phyloP scores from a whole-genome alignment of 2,888 invertebrate genomes.

The Selenia dentaria region DNA sequence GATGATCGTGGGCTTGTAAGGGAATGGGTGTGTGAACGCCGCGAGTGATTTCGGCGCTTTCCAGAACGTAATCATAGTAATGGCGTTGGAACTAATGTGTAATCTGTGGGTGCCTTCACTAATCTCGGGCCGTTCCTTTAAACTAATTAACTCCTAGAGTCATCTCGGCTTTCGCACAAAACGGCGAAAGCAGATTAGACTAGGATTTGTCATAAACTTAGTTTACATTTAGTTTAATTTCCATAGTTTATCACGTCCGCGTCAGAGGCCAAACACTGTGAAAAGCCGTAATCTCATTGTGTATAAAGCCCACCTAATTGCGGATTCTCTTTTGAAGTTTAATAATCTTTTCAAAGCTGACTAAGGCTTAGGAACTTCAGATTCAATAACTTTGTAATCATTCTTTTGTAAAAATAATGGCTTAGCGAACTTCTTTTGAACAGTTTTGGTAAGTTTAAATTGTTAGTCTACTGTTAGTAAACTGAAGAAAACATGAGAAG shows the following conservation, averaged over 20 bases:
- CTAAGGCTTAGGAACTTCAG: constrained; percentile 17
- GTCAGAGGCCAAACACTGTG: constrained; percentile 1
- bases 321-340: constrained; percentile 26
- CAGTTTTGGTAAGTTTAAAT: too few relatives aligned
- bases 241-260: constrained; percentile 12
- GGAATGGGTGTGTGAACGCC: too few relatives aligned
- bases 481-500: too few relatives aligned
- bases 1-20: too few relatives aligned
- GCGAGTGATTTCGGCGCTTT: too few relatives aligned
- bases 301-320: constrained; percentile 29
- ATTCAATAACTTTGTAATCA: constrained; percentile 15
- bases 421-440: neutral
- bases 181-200: constrained; percentile 34
- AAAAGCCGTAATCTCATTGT: constrained; percentile 29
- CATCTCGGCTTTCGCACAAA: constrained; percentile 25
- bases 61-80: too few relatives aligned
- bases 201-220: constrained; percentile 36
- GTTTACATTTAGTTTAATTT: constrained; percentile 27
- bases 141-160: constrained; percentile 43
- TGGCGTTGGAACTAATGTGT: too few relatives aligned
- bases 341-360: constrained; percentile 27
- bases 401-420: neutral
- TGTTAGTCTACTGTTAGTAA: too few relatives aligned
- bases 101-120: constrained; percentile 17
- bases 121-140: constrained; percentile 32